Conservation (phyloP, 2,888 invertebrate genomes). For the Adelphocoris suturalis region DNA sequence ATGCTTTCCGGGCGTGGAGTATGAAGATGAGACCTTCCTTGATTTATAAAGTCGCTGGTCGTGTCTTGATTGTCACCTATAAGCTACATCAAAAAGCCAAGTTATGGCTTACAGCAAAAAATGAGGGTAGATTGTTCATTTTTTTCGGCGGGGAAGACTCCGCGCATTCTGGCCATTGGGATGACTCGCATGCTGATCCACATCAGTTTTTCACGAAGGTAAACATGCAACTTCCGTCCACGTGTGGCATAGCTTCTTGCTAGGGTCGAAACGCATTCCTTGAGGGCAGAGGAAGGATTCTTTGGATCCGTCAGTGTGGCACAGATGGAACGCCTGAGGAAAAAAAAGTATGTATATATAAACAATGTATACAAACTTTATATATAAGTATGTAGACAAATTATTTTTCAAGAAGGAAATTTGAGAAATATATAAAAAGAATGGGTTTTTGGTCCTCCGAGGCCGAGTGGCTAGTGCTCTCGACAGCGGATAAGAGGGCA, state of each 20-base stretch:
- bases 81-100: too few relatives aligned
- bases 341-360: not conserved
- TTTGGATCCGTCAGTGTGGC: conserved; percentile 76
- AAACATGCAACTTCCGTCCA: conserved; percentile 75
- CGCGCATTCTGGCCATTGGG: not conserved
- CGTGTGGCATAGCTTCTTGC: conserved; percentile 75
- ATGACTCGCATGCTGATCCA: not conserved
- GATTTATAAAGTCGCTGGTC: too few relatives aligned
- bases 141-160: not conserved
- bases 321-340: conserved; percentile 77
- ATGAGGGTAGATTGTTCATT: not conserved
- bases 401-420: too few relatives aligned
- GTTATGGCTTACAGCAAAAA: not conserved
- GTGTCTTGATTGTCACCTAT: too few relatives aligned
- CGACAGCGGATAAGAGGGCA: too few relatives aligned
- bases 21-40: too few relatives aligned
- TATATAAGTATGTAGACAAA: too few relatives aligned
- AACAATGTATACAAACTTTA: too few relatives aligned
- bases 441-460: too few relatives aligned
- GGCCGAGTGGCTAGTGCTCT: too few relatives aligned
- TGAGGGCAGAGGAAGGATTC: conserved; percentile 77
- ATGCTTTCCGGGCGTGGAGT: too few relatives aligned
- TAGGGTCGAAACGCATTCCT: conserved; percentile 76
- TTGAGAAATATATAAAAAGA: too few relatives aligned
- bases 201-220: not conserved